Evolutionary conservation across 2,797 vertebrate species (phyloP).

Genomic region (Danio choprae): DNA sequence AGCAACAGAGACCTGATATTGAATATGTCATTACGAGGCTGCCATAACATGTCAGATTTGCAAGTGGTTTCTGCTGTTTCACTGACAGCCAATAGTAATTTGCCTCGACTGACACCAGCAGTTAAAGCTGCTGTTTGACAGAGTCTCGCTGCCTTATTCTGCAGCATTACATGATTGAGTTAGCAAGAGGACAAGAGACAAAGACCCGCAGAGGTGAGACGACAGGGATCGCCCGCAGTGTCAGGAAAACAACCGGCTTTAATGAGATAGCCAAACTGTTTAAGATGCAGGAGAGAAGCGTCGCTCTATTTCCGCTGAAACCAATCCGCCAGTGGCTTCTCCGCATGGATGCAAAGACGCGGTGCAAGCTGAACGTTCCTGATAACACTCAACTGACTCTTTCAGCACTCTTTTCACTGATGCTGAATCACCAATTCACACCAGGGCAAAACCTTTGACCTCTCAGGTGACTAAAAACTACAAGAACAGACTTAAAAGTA

Average conservation of each 20-base stretch:
- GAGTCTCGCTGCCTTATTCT: background rate
- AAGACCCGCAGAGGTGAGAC: slow-evolving; percentile 22
- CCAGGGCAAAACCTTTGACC: background rate
- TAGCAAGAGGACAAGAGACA: slow-evolving; percentile 21
- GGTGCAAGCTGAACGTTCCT: slow-evolving; percentile 39
- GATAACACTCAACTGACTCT: slow-evolving; percentile 45
- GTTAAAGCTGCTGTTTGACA: background rate
- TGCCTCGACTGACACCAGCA: background rate
- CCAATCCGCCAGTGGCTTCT: slow-evolving; percentile 40
- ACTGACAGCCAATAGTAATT: slow-evolving; percentile 23
- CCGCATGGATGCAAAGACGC: slow-evolving; percentile 23
- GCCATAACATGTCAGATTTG: background rate
- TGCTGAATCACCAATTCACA: background rate
- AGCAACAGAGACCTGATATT: background rate
- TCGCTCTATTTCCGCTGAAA: slow-evolving; percentile 22
- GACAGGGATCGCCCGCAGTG: slow-evolving; percentile 7
- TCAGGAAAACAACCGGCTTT: slow-evolving; percentile 40
- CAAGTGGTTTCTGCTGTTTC: background rate
- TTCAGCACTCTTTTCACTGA: background rate
- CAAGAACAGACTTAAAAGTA: background rate
- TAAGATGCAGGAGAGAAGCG: slow-evolving; percentile 26
- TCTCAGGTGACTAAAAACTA: slow-evolving; percentile 1
- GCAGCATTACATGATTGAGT: slow-evolving; percentile 16
- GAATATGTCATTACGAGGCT: background rate
- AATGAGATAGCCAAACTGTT: slow-evolving; percentile 33